Evolutionary conservation across 2,113 vertebrate genomes (phyloP).

Genomic region (Calidris pugnax): DNA sequence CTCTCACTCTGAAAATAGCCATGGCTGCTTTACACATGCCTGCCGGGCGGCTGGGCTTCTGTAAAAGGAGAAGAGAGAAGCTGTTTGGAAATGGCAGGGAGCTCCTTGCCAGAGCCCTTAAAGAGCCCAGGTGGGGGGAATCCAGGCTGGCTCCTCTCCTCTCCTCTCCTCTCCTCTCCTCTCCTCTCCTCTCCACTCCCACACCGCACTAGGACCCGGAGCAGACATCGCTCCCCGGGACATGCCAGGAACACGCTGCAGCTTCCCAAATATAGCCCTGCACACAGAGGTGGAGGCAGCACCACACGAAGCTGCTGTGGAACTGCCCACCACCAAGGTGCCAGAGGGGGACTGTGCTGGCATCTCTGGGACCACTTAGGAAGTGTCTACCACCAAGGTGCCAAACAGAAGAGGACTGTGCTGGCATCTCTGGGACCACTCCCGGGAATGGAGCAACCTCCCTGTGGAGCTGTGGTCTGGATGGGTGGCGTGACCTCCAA

Average conservation of each 20-base stretch:
- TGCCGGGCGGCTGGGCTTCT: background rate
- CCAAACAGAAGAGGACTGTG: too few relatives aligned
- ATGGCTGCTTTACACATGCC: background rate
- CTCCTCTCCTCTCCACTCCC: background rate
- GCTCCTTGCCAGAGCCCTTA: background rate
- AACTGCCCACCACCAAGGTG: too few relatives aligned
- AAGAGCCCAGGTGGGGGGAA: background rate
- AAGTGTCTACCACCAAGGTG: too few relatives aligned
- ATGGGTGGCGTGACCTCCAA: too few relatives aligned
- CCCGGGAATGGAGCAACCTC: too few relatives aligned
- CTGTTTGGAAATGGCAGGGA: background rate
- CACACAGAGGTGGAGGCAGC: background rate
- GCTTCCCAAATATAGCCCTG: constrained; percentile 61
- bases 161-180: too few relatives aligned
- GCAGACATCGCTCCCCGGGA: background rate
- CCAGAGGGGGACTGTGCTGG: too few relatives aligned
- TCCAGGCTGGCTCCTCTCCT: too few relatives aligned
- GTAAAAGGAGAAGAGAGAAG: constrained; percentile 41
- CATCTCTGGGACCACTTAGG: too few relatives aligned
- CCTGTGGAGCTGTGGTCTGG: too few relatives aligned
- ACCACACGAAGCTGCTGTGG: too few relatives aligned
- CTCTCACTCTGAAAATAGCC: constrained; percentile 5
- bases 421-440: too few relatives aligned
- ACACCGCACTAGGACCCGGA: background rate
- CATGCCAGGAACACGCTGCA: background rate